phyloP scores from a whole-genome alignment of 2,888 invertebrate genomes.

The Hypselothyrea guttata region DNA sequence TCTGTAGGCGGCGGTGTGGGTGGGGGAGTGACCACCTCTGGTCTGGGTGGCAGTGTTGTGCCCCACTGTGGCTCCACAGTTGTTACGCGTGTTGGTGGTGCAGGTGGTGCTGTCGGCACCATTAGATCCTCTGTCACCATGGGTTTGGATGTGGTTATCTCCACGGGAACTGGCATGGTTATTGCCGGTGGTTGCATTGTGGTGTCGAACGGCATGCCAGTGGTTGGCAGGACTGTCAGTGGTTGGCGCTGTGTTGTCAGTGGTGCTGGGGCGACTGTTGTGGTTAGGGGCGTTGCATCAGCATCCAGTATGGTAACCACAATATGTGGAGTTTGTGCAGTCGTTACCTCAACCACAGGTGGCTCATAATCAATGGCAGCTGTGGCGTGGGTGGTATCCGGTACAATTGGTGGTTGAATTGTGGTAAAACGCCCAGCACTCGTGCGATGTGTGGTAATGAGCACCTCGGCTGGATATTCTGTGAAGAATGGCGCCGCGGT shows the following conservation, averaged over 20 bases:
- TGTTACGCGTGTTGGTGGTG: constrained; percentile 38
- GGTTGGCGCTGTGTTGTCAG: constrained; percentile 13
- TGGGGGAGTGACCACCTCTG: constrained; percentile 32
- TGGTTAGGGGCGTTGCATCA: constrained; percentile 23
- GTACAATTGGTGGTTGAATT: constrained; percentile 50
- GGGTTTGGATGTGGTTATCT: constrained; percentile 44
- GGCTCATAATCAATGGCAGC: constrained; percentile 53
- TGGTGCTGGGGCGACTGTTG: constrained; percentile 18
- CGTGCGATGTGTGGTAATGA: constrained; percentile 77
- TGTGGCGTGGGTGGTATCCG: constrained; percentile 54
- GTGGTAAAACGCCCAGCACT: constrained; percentile 72
- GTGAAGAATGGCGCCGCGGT: constrained; percentile 82
- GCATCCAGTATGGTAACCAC: constrained; percentile 55
- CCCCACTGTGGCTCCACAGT: constrained; percentile 12
- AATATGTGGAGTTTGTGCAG: constrained; percentile 47
- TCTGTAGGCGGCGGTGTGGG: constrained; percentile 34
- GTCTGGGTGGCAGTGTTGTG: background rate
- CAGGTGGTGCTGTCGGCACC: constrained; percentile 15
- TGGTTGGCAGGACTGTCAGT: constrained; percentile 34
- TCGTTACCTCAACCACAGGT: constrained; percentile 41
- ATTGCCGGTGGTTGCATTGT: constrained; percentile 21
- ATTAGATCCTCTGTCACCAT: constrained; percentile 60
- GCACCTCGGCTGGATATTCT: constrained; percentile 79
- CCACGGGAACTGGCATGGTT: constrained; percentile 43
- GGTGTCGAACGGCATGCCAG: constrained; percentile 35